These are phyloP conservation scores for Ondatra zibethicus DNA, from an alignment of 2,113 vertebrate species.

Conservation along the genomic window DNA sequence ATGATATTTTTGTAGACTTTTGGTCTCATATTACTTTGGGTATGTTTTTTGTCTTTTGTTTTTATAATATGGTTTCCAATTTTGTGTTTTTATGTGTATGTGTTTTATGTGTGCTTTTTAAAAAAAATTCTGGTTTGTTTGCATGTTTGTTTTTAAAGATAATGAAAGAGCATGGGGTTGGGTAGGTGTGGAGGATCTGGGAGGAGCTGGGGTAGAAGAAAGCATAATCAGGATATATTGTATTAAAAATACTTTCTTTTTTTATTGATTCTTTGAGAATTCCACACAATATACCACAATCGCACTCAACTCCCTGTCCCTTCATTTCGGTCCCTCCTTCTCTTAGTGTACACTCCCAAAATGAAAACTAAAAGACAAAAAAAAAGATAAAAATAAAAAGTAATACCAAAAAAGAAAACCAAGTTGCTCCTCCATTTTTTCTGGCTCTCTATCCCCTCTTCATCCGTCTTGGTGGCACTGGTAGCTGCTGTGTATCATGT, in stretches of 20 bases:
- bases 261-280: background rate
- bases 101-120: background rate
- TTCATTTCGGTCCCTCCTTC: background rate
- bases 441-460: background rate
- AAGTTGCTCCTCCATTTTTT: background rate
- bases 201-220: background rate
- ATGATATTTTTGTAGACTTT: background rate
- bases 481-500: background rate
- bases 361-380: background rate
- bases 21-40: background rate
- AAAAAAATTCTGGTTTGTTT: background rate
- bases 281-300: fast-evolving
- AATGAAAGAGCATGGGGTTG: background rate
- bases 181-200: background rate
- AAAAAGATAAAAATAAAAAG: background rate
- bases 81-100: background rate
- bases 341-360: background rate
- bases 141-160: background rate
- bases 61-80: background rate
- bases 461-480: background rate
- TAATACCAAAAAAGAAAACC: background rate
- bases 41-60: background rate
- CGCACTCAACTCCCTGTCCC: background rate
- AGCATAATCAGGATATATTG: background rate
- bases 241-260: background rate